Base-by-base conservation (phyloP, 1,140 invertebrate genomes). In the Drosophila athabasca region DNA sequence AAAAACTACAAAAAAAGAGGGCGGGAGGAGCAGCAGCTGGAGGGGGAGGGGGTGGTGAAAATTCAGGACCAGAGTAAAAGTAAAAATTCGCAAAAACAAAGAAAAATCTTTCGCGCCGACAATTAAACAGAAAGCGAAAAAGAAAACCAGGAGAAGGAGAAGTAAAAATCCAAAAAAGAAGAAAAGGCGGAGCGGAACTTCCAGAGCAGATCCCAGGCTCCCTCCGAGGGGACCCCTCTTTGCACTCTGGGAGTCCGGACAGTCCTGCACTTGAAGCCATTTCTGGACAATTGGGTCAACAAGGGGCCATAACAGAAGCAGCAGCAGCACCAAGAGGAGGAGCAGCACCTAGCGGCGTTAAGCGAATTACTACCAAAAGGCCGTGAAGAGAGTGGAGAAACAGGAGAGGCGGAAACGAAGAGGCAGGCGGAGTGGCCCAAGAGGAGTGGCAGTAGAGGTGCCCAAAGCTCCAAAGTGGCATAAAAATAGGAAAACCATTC, bases 221-320 rank as follows among this genome's bases (percentile, higher is more conserved):
- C 35, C 35, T n/a, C n/a, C n/a, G n/a, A n/a, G n/a, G n/a, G n/a
- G n/a, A n/a, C 35, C 35, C 29, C 44, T n/a, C 11, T 41, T 39
- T 43, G 62, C 39, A 19, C 22, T 26, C 65, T 4, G 24, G 24
- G 5, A 0, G 4, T 5, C 24, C 24, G 24, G 24, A 26, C 24
- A 19, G 17, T 26, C 4, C 24, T 26, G 66, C 35, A 39, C 62
- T 66, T 31, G 64, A 26, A 54, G 66, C 66, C 66, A 69, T 69
- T 74, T 58, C 26, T 70, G 57, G 62, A 66, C 64, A 85, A 82
- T 88, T 88, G 79, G 82, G 82, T 87, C 83, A 87, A 87, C 65
- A 72, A 13, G 70, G 60, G 81, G 73, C 64, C 73, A 76, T 76
- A 61, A 61, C 46, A 29, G 48, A 13, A 11, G 31, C 9, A 11